Percentiles rank a stretch among this genome's conserved stretches.
phyloP scores from a whole-genome alignment of 1,140 invertebrate genomes.

The Pogonomyrmex barbatus region DNA sequence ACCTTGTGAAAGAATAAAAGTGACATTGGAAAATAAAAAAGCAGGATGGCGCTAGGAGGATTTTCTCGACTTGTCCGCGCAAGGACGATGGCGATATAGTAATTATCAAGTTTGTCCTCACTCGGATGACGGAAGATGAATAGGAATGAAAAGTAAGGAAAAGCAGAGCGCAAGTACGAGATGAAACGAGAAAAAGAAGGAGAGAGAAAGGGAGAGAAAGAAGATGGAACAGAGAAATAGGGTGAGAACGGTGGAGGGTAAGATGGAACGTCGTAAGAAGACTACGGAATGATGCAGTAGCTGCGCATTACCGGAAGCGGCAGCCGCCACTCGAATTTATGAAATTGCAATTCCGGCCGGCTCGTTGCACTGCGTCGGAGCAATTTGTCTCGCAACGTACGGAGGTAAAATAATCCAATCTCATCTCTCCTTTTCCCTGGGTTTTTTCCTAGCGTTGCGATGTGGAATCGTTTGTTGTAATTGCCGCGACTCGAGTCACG shows the following conservation, averaged over 20 bases:
- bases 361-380: conserved; percentile 72
- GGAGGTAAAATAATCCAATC: conserved; percentile 69
- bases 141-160: background rate
- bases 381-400: conserved; percentile 76
- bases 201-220: background rate
- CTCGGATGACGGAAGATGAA: background rate
- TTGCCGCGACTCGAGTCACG: conserved; percentile 51
- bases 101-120: conserved; percentile 57
- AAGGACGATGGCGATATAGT: conserved; percentile 4
- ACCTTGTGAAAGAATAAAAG: conserved; percentile 38
- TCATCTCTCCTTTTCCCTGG: background rate
- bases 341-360: conserved; percentile 80
- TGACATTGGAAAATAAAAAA: conserved; percentile 27
- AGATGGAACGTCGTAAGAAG: conserved; percentile 39
- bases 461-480: conserved; percentile 42
- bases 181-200: background rate
- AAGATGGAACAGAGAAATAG: background rate
- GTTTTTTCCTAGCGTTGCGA: conserved; percentile 43
- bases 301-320: conserved; percentile 62
- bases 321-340: conserved; percentile 78
- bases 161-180: background rate
- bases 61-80: conserved; percentile 5
- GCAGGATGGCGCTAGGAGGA: background rate
- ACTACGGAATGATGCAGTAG: conserved; percentile 52
- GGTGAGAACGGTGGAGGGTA: background rate